Base-by-base conservation (phyloP, 1,140 invertebrate species). In the Microplitis demolitor region DNA sequence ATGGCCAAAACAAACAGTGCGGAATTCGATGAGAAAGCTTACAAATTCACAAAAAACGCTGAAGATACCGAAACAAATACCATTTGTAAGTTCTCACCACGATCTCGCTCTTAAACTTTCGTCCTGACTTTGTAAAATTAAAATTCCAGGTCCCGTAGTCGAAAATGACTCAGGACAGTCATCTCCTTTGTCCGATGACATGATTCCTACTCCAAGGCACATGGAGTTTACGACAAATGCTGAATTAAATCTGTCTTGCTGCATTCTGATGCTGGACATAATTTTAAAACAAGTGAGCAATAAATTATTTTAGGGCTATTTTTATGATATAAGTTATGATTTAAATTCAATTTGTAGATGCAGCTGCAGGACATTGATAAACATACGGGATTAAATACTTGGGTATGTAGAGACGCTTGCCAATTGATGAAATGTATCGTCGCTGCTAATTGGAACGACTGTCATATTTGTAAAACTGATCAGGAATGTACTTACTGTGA, bases 191-290 rank as follows among this genome's bases (percentile, higher is more conserved):
- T 93, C 93, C 0, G 93, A 93, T 77, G 93, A 94, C 74, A 89
- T 93, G 84, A 88, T 88, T 0, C 89, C 89, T 9, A 88, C 88
- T 3, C 88, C 87, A n/a, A 85, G 88, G 66, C 90, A 89, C 75
- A 88, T 88, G 24, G 89, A 91, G 81, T 91, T 91, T 74, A 89
- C 89, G 37, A 90, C 89, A 0, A 91, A 92, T 75, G 88, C 90
- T 16, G 93, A 94, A 78, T 88, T 94, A 39, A 95, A 95, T 83
- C 87, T 98, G 5, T 95, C 95, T 3, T 98, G 97, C 80, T 98
- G 96, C 84, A 96, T 99, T 74, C 90, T 99, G 3, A 99, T 99
- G 97, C 87, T 99, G 67, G 98, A 99, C 84, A 93, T 99, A 74
- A 85, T 98, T 50, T 87, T 98, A 3, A 98, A 98, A 89, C 98